phyloP scores from a whole-genome alignment of 2,888 invertebrate species.

The Apodemia hepburni region DNA sequence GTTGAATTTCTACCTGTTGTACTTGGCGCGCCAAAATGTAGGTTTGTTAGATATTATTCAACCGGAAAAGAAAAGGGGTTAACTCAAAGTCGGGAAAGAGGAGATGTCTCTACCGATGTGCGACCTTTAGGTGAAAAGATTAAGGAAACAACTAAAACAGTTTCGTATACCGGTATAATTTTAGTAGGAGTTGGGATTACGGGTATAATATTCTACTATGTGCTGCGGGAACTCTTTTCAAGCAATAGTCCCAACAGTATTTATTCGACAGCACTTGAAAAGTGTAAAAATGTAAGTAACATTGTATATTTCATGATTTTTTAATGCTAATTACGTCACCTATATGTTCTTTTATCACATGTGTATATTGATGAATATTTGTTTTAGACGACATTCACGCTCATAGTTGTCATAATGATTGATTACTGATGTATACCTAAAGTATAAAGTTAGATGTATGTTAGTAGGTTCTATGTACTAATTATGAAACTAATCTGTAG shows the following conservation, averaged over 20 bases:
- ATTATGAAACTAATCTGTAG: too few relatives aligned
- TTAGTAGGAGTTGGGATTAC: conserved; percentile 90
- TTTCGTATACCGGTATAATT: conserved; percentile 91
- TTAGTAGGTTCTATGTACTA: too few relatives aligned
- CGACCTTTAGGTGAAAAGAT: conserved; percentile 87
- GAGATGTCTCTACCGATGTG: conserved; percentile 78
- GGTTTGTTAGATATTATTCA: conserved; percentile 46
- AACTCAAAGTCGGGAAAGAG: conserved; percentile 56
- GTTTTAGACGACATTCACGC: too few relatives aligned
- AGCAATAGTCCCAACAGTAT: conserved; percentile 92
- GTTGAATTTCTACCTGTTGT: conserved; percentile 42
- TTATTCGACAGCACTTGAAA: conserved; percentile 88
- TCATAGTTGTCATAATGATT: too few relatives aligned
- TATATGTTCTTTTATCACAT: too few relatives aligned
- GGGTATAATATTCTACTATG: conserved; percentile 89
- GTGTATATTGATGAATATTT: too few relatives aligned
- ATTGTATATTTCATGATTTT: neutral
- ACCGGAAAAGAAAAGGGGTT: conserved; percentile 51
- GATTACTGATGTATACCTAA: too few relatives aligned
- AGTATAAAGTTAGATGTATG: too few relatives aligned
- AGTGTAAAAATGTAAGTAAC: conserved; percentile 82
- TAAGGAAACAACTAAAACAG: conserved; percentile 94
- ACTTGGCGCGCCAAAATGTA: conserved; percentile 42
- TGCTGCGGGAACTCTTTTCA: conserved; percentile 93
- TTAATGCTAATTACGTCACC: too few relatives aligned